phyloP scores from a whole-genome alignment of 2,797 vertebrate genomes.

The Syndactyla subalaris region DNA sequence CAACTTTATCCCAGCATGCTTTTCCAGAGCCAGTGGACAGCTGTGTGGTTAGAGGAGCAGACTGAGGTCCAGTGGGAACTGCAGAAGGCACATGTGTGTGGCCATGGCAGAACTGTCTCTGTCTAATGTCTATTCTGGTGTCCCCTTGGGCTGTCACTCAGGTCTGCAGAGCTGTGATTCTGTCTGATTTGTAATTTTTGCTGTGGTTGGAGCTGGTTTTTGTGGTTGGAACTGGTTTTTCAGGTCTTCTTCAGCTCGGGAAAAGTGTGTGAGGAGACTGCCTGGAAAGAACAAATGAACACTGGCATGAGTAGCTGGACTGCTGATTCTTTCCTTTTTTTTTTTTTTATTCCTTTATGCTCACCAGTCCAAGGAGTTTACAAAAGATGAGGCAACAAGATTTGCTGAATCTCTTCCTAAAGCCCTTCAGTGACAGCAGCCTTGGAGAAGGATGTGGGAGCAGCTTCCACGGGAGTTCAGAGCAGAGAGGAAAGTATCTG shows the following conservation, averaged over 20 bases:
- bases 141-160: neutral
- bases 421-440: neutral
- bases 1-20: fast-evolving
- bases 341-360: neutral
- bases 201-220: neutral
- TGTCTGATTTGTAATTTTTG: neutral
- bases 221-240: neutral
- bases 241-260: neutral
- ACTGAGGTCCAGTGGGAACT: fast-evolving
- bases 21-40: neutral
- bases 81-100: fast-evolving
- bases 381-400: neutral
- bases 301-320: neutral
- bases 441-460: neutral
- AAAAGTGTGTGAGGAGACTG: neutral
- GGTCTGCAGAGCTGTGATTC: neutral
- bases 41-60: neutral
- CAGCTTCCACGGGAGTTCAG: neutral
- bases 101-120: neutral
- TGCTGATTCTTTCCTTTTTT: neutral
- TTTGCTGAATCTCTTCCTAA: neutral
- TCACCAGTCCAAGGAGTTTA: neutral
- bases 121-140: fast-evolving
- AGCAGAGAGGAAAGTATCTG: neutral
- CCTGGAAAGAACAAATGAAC: neutral